These are phyloP conservation scores for Bos taurus DNA, from an alignment of 2,113 vertebrate genomes.

Conservation along the genomic window DNA sequence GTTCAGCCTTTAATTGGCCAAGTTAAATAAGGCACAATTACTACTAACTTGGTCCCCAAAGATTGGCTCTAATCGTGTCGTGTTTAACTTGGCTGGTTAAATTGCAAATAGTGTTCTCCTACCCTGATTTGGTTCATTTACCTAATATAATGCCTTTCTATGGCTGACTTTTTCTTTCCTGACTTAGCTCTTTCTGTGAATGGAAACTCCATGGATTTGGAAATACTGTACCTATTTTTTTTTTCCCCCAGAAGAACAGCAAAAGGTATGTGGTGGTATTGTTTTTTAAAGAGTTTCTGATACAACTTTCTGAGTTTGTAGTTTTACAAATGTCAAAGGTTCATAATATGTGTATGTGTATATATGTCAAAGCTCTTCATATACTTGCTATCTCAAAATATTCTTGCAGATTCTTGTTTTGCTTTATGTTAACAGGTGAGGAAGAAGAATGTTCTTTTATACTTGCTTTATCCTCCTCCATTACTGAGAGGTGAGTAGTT, in stretches of 20 bases:
- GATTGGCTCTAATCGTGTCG: conserved; percentile 74
- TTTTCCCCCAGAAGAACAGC: neutral
- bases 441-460: neutral
- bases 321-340: neutral
- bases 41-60: conserved; percentile 76
- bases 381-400: neutral
- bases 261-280: neutral
- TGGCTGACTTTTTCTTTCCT: conserved; percentile 66
- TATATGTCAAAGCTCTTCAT: neutral
- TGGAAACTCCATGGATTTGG: conserved; percentile 31
- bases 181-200: conserved; percentile 25
- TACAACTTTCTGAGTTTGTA: neutral
- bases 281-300: neutral
- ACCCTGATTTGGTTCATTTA: conserved; percentile 75
- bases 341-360: neutral
- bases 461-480: neutral
- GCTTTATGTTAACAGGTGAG: neutral
- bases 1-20: conserved; percentile 79
- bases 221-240: neutral
- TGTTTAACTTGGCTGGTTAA: conserved; percentile 81
- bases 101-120: conserved; percentile 54
- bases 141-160: conserved; percentile 73
- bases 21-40: conserved; percentile 83
- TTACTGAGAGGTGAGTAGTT: neutral
- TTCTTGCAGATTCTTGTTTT: neutral